phyloP scores from a whole-genome alignment of 2,797 vertebrate genomes.

The Platyrinchus mystaceus region DNA sequence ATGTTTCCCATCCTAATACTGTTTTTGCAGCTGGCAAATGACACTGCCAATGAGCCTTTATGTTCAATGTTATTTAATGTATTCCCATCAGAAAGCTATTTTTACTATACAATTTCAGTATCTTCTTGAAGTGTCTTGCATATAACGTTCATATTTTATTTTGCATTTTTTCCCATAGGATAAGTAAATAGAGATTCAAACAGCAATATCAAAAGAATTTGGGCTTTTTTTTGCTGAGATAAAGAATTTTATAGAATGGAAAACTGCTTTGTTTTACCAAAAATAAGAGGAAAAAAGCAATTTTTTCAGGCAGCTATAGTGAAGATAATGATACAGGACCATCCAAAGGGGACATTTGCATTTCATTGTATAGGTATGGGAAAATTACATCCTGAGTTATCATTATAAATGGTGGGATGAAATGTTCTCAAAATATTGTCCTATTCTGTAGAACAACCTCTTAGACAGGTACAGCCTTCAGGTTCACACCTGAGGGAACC shows the following conservation, averaged over 20 bases:
- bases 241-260: neutral
- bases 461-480: neutral
- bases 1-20: conserved; percentile 54
- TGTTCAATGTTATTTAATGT: conserved; percentile 62
- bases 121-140: conserved; percentile 65
- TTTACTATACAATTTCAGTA: conserved; percentile 70
- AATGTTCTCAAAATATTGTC: neutral
- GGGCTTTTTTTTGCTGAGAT: neutral
- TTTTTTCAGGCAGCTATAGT: neutral
- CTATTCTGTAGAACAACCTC: neutral
- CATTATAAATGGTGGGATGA: neutral
- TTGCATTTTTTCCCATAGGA: conserved; percentile 72
- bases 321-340: neutral
- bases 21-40: conserved; percentile 70
- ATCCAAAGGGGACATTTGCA: neutral
- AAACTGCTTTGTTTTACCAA: neutral
- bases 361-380: neutral
- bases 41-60: conserved; percentile 63
- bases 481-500: neutral
- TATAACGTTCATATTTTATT: conserved; percentile 55
- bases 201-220: conserved; percentile 20
- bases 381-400: neutral
- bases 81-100: conserved; percentile 75
- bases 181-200: conserved; percentile 38
- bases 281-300: neutral